Percentiles rank a stretch among this genome's conserved stretches.
Conservation (phyloP, 2,797 vertebrate genomes). For the Alexandromys oeconomus region DNA sequence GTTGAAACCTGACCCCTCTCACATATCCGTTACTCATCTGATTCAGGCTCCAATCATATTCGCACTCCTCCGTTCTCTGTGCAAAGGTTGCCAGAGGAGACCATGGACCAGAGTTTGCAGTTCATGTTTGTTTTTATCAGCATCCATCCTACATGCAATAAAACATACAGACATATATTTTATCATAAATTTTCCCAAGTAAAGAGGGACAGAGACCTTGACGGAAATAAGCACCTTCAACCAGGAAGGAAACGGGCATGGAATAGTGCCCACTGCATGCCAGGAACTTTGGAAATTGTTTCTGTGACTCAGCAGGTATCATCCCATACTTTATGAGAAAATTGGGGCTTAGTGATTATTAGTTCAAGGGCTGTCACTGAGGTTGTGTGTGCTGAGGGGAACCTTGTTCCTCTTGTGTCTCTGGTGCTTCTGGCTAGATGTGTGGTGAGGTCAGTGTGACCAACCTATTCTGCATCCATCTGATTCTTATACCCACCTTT, state of each 20-base stretch:
- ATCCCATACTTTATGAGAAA: not conserved
- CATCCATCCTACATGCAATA: no score
- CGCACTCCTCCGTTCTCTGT: not conserved
- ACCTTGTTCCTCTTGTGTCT: not conserved
- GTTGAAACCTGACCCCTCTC: constrained; percentile 1
- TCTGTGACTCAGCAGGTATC: not conserved
- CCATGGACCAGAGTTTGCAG: rapidly evolving
- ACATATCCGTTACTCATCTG: not conserved
- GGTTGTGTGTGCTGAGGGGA: no score
- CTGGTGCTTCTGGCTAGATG: not conserved
- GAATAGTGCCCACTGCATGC: rapidly evolving
- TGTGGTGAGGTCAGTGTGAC: not conserved
- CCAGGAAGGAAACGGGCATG: no score
- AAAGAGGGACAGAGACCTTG: not conserved
- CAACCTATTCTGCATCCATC: not conserved
- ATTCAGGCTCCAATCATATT: not conserved
- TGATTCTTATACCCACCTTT: not conserved
- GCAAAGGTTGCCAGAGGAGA: not conserved
- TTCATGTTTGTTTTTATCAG: not conserved
- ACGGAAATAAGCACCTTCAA: not conserved
- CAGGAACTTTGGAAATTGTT: not conserved
- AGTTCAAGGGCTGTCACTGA: not conserved
- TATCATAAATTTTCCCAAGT: not conserved
- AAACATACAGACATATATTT: not conserved
- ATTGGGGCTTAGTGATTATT: not conserved